Percentiles rank a stretch among this genome's conserved stretches.
Conservation (phyloP, 2,113 vertebrate genomes). For the Symphodus melops region DNA sequence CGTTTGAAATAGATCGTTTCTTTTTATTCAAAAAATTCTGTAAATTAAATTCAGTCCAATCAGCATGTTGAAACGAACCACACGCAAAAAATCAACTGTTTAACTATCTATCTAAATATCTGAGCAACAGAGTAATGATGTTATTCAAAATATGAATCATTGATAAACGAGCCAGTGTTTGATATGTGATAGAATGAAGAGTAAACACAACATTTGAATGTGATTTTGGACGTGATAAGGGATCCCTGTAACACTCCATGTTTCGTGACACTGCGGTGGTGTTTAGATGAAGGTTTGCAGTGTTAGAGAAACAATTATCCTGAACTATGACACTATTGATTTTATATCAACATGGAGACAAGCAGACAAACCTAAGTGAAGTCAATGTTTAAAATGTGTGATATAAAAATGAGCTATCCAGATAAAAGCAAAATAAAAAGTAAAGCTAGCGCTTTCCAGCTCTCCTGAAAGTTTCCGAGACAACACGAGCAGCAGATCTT, state of each 20-base stretch:
- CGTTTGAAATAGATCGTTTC: too few species aligned
- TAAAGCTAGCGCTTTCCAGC: constrained; percentile 10
- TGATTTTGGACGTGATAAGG: too few species aligned
- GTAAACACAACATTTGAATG: too few species aligned
- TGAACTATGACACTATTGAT: background rate
- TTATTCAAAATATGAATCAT: background rate
- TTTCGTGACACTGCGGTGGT: background rate
- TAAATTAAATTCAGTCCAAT: too few species aligned
- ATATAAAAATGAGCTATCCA: too few species aligned
- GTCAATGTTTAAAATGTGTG: too few species aligned
- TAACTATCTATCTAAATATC: background rate
- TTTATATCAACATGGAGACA: background rate
- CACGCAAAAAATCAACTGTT: background rate
- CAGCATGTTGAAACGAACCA: background rate
- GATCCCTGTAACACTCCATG: background rate
- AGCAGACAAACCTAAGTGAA: background rate
- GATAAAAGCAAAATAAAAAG: background rate
- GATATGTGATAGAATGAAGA: too few species aligned
- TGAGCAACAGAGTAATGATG: background rate
- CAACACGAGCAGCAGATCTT: constrained; percentile 35
- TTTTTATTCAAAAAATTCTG: too few species aligned
- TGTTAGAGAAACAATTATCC: background rate
- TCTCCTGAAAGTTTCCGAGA: background rate
- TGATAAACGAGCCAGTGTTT: too few species aligned
- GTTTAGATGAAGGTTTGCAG: background rate